Base-by-base conservation (phyloP, 2,113 vertebrate genomes). In the Megaptera novaeangliae region DNA sequence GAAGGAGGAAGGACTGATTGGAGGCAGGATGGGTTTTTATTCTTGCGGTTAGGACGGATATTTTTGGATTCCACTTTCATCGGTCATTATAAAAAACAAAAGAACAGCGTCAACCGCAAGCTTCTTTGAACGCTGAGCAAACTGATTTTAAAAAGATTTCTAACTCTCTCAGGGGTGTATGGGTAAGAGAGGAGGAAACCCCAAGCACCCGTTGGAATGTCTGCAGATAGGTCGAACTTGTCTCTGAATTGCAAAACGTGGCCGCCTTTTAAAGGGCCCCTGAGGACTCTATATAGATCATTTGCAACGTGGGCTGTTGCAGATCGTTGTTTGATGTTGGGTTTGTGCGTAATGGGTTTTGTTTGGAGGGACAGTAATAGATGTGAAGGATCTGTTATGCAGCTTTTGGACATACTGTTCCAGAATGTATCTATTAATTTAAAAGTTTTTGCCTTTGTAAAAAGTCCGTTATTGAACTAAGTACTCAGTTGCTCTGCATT, bases 401-500 rank as follows among this genome's bases (percentile, higher is more conserved):
- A 97, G 98, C 94, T 96, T 98, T 96, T 85, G 64, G 93, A 94
- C 92, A 93, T 59, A 71, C 77, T 68, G 46, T 55, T 94, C 87
- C 71, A 97, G 88, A 95, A 96, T 82, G 94, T 18, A 88, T 74
- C 90, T 96, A 94, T 97, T 97, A 95, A 83, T 97, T 57, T 94
- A 96, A 92, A 98, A 97, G 82, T 66, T 57, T 82, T 83, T 77
- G 18, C 83, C 63, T 98, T 93, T 95, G 94, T 97, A 92, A 97
- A 98, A 97, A 95, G 95, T 69, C 77, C 93, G 94, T 94, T 92
- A 55, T 85, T 93, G 86, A 98, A 97, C 20, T 71, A 94, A 89
- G 44, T 41, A 25, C 44, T 46, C 68, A 14, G 3, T 80, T 36
- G 13, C 69, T 91, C 8, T 75, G 25, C 3, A 5, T 86, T 91